These are phyloP conservation scores for Eugnorisma glareosa DNA, from an alignment of 2,888 invertebrate species.

Conservation along the genomic window DNA sequence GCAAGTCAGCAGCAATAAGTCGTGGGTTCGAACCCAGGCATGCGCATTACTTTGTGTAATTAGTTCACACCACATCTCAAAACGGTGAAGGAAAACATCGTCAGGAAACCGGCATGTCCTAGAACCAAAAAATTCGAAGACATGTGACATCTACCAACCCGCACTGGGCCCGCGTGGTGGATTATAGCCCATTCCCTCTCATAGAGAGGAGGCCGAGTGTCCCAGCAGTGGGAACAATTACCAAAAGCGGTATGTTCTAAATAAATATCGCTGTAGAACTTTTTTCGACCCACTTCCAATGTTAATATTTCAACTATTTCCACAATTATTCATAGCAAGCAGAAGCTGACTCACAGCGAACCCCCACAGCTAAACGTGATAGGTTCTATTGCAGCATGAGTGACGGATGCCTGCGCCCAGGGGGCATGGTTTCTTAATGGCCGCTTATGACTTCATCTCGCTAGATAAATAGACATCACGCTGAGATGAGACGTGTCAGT, in stretches of 20 bases:
- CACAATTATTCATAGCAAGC: slow-evolving; percentile 7
- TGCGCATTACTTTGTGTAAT: too few species aligned
- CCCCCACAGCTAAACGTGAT: slow-evolving; percentile 59
- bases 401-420: slow-evolving; percentile 37
- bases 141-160: too few species aligned
- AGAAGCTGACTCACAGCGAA: slow-evolving; percentile 20
- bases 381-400: slow-evolving; percentile 46
- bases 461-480: slow-evolving; percentile 44
- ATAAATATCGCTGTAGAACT: neutral
- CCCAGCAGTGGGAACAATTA: too few species aligned
- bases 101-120: too few species aligned
- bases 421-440: slow-evolving; percentile 38
- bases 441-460: slow-evolving; percentile 32
- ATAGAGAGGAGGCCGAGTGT: too few species aligned
- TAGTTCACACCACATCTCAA: too few species aligned
- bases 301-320: slow-evolving; percentile 9
- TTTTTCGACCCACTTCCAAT: neutral
- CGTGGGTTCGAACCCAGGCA: too few species aligned
- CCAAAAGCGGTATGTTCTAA: neutral
- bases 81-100: too few species aligned
- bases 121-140: too few species aligned
- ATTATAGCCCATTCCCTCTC: too few species aligned
- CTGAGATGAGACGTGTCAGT: slow-evolving; percentile 13
- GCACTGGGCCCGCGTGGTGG: too few species aligned
- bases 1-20: too few species aligned